Conservation (phyloP, 2,113 vertebrate genomes). For the Agelaius phoeniceus region DNA sequence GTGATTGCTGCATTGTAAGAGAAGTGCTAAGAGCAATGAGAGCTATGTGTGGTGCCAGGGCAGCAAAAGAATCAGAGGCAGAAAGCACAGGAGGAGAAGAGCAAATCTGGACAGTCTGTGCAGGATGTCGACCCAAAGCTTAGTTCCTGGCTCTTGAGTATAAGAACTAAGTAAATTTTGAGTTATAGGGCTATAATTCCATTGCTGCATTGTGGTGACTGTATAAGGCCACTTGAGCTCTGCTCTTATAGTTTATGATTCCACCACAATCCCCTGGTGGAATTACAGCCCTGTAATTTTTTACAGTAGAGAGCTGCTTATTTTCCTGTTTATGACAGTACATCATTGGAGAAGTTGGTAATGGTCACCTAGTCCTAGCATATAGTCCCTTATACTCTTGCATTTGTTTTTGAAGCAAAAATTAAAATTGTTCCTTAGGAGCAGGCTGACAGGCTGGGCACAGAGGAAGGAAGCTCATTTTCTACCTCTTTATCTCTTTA, state of each 20-base stretch:
- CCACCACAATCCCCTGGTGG: constrained; percentile 27
- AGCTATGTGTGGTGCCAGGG: neutral
- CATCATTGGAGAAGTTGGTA: neutral
- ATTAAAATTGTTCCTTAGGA: neutral
- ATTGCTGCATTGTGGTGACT: constrained; percentile 43
- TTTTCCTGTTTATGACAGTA: constrained; percentile 21
- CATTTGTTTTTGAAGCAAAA: neutral
- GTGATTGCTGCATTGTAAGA: neutral
- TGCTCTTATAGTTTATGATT: constrained; percentile 63
- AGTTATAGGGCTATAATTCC: constrained; percentile 69
- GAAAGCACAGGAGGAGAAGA: neutral
- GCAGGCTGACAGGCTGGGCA: neutral
- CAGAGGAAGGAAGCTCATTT: neutral
- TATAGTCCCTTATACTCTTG: neutral
- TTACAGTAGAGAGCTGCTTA: constrained; percentile 45
- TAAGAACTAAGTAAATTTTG: constrained; percentile 43
- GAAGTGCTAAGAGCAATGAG: neutral
- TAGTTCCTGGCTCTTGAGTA: constrained; percentile 6
- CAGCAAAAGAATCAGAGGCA: neutral
- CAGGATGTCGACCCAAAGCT: neutral
- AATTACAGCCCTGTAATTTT: constrained; percentile 67
- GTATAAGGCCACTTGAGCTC: constrained; percentile 52
- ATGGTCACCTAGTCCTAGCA: neutral
- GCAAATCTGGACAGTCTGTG: neutral
- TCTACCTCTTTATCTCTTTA: neutral